Evolutionary conservation across 2,113 vertebrate genomes (phyloP), one percentile per base, ranked within the genome.

Genomic region (Gulo gulo): DNA sequence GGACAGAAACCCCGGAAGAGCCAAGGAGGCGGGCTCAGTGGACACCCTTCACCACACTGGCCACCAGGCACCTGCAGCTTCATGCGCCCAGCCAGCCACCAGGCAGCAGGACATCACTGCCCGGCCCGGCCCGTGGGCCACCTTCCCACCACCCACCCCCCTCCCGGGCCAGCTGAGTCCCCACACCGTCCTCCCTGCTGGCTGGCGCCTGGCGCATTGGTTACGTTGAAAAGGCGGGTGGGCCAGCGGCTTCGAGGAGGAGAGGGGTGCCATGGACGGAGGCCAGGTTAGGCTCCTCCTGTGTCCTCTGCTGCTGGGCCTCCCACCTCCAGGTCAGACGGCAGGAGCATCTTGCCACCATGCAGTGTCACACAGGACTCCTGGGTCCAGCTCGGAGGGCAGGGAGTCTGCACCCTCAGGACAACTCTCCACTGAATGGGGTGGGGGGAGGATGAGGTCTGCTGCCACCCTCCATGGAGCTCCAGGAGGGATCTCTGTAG

Each of bases 21-120:
- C 31, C 3, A 31, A 3, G 0, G 23, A 29, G 24, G 42, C 5
- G 4, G 34, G 2, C 55, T 4, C 9, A 0, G 1, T 1, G 50
- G 80, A 29, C 42, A 11, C 16, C 12, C 50, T 50, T 65, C 4
- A 11, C 93, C 31, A 10, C 26, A 5, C 23, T 12, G 10, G 59
- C 59, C 59, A 7, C 59, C 10, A 0, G 24, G 59, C 59, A 61
- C 59, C 24, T 61, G 59, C 59, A 26, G 59, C 24, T 61, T 26
- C 24, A 3, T 4, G 9, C 1, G 4, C 23, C 23, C 18, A 18
- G 69, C 20, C 69, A 39, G 69, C 21, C n/a, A 23, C 10, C 0
- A 10, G 36, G 36, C 20, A 2, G 10, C 69, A 23, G 10, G n/a
- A 36, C 20, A 39, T 23, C 69, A 12, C 36, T 11, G 2, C 55